phyloP scores from a whole-genome alignment of 2,888 invertebrate species.

The Lathronympha strigana region DNA sequence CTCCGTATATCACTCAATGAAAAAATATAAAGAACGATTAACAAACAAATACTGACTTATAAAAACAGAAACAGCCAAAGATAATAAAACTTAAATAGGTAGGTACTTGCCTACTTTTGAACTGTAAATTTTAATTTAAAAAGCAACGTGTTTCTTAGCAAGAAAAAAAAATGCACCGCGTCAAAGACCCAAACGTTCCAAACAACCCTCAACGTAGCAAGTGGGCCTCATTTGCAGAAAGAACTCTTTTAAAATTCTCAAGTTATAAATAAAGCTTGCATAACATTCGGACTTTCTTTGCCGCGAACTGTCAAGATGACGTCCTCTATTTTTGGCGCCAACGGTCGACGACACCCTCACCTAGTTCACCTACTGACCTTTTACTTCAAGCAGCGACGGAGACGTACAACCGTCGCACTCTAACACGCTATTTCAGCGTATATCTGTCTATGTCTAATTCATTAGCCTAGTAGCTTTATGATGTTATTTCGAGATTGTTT shows the following conservation, averaged over 20 bases:
- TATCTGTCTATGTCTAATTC: slow-evolving; percentile 51
- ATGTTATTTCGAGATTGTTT: slow-evolving; percentile 40
- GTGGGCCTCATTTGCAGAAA: slow-evolving; percentile 31
- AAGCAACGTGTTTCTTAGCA: no score
- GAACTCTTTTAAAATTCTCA: slow-evolving; percentile 30
- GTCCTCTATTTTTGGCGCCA: slow-evolving; percentile 47
- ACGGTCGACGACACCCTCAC: slow-evolving; percentile 51
- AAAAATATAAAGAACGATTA: no score
- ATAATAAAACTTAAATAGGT: no score
- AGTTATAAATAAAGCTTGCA: slow-evolving; percentile 37
- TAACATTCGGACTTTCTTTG: slow-evolving; percentile 37
- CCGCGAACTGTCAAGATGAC: slow-evolving; percentile 38
- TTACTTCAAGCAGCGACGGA: slow-evolving; percentile 47
- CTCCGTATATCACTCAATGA: no score
- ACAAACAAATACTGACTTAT: no score
- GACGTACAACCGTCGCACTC: slow-evolving; percentile 48
- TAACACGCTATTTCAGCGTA: slow-evolving; percentile 33
- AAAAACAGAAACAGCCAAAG: no score
- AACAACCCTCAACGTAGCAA: slow-evolving; percentile 30
- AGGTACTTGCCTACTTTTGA: no score
- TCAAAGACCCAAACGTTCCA: slow-evolving; percentile 7
- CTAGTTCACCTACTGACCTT: slow-evolving; percentile 53
- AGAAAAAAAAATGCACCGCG: neutral
- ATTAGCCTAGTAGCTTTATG: slow-evolving; percentile 51
- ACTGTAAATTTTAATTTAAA: no score